Conservation (phyloP, 1,140 invertebrate species). For the Psix sp. region DNA sequence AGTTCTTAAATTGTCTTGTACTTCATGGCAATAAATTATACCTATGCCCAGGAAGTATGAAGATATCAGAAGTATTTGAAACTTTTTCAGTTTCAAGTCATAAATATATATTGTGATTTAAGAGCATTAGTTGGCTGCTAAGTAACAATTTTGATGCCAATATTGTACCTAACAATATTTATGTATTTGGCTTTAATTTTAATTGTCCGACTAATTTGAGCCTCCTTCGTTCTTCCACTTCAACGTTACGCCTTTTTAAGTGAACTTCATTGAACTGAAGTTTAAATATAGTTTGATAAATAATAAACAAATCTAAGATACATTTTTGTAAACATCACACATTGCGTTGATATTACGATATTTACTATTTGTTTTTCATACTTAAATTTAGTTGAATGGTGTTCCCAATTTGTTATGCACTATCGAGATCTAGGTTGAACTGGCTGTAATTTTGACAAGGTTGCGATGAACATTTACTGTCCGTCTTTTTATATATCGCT, state of each 20-base stretch:
- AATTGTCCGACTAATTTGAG: slow-evolving; percentile 21
- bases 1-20: slow-evolving; percentile 14
- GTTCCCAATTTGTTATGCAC: slow-evolving; percentile 44
- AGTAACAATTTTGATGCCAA: slow-evolving; percentile 15
- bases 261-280: no score
- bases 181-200: slow-evolving; percentile 2
- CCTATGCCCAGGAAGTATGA: slow-evolving; percentile 13
- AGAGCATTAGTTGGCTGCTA: slow-evolving; percentile 7
- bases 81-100: slow-evolving; percentile 1
- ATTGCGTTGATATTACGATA: slow-evolving; percentile 33
- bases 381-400: slow-evolving; percentile 46
- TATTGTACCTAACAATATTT: not conserved
- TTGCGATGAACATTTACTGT: slow-evolving; percentile 21
- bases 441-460: slow-evolving; percentile 36
- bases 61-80: slow-evolving; percentile 15
- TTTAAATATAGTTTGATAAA: no score
- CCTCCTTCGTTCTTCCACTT: no score
- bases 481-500: slow-evolving; percentile 27
- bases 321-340: not conserved
- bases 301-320: no score
- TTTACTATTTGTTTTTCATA: slow-evolving; percentile 18
- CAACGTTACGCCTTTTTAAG: no score
- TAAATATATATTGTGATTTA: slow-evolving; percentile 26
- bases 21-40: slow-evolving; percentile 23
- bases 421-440: slow-evolving; percentile 37